phyloP scores from a whole-genome alignment of 2,113 vertebrate genomes.

The Machaerirhynchus nigripectus region DNA sequence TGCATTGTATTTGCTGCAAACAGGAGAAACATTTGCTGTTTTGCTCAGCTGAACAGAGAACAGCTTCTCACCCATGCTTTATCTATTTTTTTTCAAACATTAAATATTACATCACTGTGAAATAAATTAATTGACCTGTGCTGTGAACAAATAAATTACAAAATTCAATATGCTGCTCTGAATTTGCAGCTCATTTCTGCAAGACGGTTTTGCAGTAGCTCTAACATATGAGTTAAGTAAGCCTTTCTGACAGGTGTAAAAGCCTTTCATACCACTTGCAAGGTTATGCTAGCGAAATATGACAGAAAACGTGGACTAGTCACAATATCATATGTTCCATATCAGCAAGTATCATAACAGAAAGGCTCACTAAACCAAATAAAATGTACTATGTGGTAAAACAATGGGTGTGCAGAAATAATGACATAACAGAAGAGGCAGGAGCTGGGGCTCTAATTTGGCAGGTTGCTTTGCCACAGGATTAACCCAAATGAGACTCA shows the following conservation, averaged over 20 bases:
- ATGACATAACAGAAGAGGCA: background rate
- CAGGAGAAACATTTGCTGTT: slow-evolving; percentile 42
- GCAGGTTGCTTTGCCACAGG: background rate
- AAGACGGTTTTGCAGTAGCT: background rate
- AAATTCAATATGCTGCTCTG: slow-evolving; percentile 58
- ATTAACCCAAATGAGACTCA: slow-evolving; percentile 22
- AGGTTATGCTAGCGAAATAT: slow-evolving; percentile 55
- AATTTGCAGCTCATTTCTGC: slow-evolving; percentile 67
- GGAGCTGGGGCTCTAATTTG: background rate
- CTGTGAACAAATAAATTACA: slow-evolving; percentile 70
- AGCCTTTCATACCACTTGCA: slow-evolving; percentile 48
- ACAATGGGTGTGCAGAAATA: background rate
- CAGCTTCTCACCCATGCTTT: slow-evolving; percentile 29
- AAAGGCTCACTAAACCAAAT: slow-evolving; percentile 24
- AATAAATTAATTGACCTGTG: slow-evolving; percentile 73
- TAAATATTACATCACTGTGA: slow-evolving; percentile 66
- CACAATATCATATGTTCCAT: slow-evolving; percentile 61
- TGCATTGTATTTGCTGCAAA: slow-evolving; percentile 9
- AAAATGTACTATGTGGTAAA: background rate
- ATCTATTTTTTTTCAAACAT: slow-evolving; percentile 58
- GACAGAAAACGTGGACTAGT: slow-evolving; percentile 56
- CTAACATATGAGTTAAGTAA: slow-evolving; percentile 67
- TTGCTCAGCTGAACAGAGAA: slow-evolving; percentile 52
- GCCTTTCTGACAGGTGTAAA: slow-evolving; percentile 69
- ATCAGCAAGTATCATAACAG: slow-evolving; percentile 51